These are phyloP conservation scores for Endotricha flammealis DNA, from an alignment of 2,888 invertebrate genomes.

Conservation along the genomic window DNA sequence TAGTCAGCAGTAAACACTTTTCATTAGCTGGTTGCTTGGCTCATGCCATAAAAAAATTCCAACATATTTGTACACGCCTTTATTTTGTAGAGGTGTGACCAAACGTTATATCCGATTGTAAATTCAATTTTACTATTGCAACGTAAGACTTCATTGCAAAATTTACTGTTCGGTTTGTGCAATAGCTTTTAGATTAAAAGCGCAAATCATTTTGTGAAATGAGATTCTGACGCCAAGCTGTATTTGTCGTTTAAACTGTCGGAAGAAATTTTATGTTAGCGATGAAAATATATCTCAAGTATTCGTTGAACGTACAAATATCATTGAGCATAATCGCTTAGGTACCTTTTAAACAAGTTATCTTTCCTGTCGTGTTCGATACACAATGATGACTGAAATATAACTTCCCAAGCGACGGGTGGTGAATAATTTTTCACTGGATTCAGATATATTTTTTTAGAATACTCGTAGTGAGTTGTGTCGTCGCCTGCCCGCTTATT, in stretches of 20 bases:
- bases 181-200: constrained; percentile 9
- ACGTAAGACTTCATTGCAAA: constrained; percentile 7
- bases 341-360: constrained; percentile 50
- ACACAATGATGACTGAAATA: constrained; percentile 56
- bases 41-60: no score
- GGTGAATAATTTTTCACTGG: constrained; percentile 66
- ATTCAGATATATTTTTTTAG: constrained; percentile 68
- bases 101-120: constrained; percentile 6
- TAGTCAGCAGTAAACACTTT: no score
- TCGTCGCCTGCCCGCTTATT: constrained; percentile 57
- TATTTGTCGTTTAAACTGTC: constrained; percentile 8
- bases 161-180: constrained; percentile 7
- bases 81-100: constrained; percentile 4
- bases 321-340: constrained; percentile 37
- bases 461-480: constrained; percentile 59
- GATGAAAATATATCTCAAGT: constrained; percentile 4
- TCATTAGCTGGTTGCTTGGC: no score
- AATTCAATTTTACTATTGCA: constrained; percentile 9
- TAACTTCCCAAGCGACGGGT: constrained; percentile 45
- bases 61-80: neutral
- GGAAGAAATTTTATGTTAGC: constrained; percentile 1
- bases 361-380: constrained; percentile 59
- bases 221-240: constrained; percentile 3
- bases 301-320: neutral
- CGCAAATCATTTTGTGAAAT: constrained; percentile 10